Base-by-base conservation (phyloP, 2,113 vertebrate species). In the Nycticryphes semicollaris region DNA sequence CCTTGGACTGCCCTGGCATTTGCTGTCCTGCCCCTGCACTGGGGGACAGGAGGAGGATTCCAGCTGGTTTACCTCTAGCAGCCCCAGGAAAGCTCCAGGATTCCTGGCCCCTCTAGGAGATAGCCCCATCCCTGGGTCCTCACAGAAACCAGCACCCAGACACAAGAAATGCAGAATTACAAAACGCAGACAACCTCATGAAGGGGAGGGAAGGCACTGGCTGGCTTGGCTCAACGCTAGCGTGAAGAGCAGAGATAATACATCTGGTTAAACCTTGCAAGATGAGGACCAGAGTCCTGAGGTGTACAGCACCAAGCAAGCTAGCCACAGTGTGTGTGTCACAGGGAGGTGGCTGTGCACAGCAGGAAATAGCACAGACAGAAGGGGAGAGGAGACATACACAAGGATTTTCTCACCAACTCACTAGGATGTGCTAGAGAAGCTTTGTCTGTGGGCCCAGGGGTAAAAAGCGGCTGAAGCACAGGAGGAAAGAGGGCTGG, bases 281-380 rank as follows among this genome's bases (percentile, higher is more conserved):
- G 24, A 30, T 23, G 20, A 50, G 39, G 57, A 28, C 9, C 5
- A 67, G 59, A 37, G 23, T 7, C 12, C 6, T 9, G 13, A 70
- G 17, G 30, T 9, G 33, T 10, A 41, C 25, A 67, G 47, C 70
- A 47, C 22, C 70, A 60, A 37, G 62, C 24, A 56, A 56, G 41
- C 18, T 9, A 35, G 35, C 33, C 56, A 13, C 25, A 6, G 51
- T 4, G n/a, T 0, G 4, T 13, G 20, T 0, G 0, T 27, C 41
- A 19, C 1, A 2, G 47, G 1, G 9, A 62, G 22, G 20, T 25
- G 22, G 41, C 47, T 39, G 6, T 4, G 43, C 16, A 4, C 1
- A 19, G 28, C 13, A 53, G 39, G 23, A 39, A 64, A 57, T 0
- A 59, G 25, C 1, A 0, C 0, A 0, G 27, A 30, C 2, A 30